Evolutionary conservation across 2,888 invertebrate species (phyloP), one percentile per base, ranked within the genome.

Genomic region (Caenorhabditis wallacei): DNA sequence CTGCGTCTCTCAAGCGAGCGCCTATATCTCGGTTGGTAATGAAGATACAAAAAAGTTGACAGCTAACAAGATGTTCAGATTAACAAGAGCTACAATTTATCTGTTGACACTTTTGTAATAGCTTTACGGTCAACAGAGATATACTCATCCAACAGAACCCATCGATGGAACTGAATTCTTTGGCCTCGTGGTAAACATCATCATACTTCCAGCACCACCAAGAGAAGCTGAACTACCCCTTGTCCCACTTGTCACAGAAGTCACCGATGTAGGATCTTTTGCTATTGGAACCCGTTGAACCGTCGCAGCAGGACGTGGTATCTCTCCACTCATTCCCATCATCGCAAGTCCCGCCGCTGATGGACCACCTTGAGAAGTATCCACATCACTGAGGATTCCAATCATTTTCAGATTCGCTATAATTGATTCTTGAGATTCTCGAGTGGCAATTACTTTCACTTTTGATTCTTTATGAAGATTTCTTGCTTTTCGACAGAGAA

Each of bases 371-470:
- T 57, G 66, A 46, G 48, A 40, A 0, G 71, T 61, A 30, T 82
- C 82, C 40, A 82, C 59, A 16, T 85, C 83, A 13, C 70, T 57
- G 7, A 85, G 71, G 37, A 85, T 85, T 8, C 85, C 85, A 43
- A 85, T 83, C 85, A 85, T 85, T 35, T 83, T 83, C 75, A 85
- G 56, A 56, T 85, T 85, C 4, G 85, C 76, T 7, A 85, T 85
- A n/a, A 85, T 83, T 18, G 83, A 81, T 24, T 85, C 85, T 68
- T 85, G 85, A 0, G 79, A 79, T 37, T 85, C 85, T 48, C 80
- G 71, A 10, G 78, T 78, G 1, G 82, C 79, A 1, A 82, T 82
- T 22, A 79, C 82, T 51, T 82, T 78, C 20, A 82, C 82, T 79
- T 82, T 82, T 0, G 71, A 75, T 40, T 82, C 74, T 53, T 82